phyloP scores from a whole-genome alignment of 2,797 vertebrate genomes.

The Chaetodon trifasciatus region DNA sequence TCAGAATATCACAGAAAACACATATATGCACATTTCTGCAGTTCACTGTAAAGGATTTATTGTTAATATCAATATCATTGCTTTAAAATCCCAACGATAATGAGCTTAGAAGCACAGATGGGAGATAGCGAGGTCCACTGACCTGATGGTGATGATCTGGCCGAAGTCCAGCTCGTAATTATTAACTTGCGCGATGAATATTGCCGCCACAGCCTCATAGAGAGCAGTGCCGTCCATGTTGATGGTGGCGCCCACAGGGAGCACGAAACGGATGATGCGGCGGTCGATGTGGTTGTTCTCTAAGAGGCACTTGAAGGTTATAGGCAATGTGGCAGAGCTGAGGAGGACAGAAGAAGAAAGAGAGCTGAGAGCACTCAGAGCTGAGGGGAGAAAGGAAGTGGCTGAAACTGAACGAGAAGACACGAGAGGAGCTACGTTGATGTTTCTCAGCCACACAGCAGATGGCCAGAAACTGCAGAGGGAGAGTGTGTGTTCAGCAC shows the following conservation, averaged over 20 bases:
- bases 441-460: slow-evolving; percentile 11
- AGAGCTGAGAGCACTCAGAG: neutral
- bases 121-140: slow-evolving; percentile 33
- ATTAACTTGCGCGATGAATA: slow-evolving; percentile 98
- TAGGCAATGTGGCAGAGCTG: slow-evolving; percentile 97
- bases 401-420: neutral
- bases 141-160: slow-evolving; percentile 98
- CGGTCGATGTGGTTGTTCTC: slow-evolving; percentile 98
- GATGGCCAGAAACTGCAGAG: neutral
- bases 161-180: slow-evolving; percentile 97
- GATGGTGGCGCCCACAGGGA: slow-evolving; percentile 96
- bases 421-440: neutral
- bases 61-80: slow-evolving; percentile 28
- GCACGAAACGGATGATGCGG: slow-evolving; percentile 94
- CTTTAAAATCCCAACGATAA: slow-evolving; percentile 42
- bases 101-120: slow-evolving; percentile 60
- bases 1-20: slow-evolving; percentile 3
- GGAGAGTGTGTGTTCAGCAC: no score
- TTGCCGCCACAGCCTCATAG: slow-evolving; percentile 95
- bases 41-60: slow-evolving; percentile 23
- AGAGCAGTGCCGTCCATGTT: slow-evolving; percentile 97
- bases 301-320: slow-evolving; percentile 98
- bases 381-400: no score
- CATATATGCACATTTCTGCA: neutral
- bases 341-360: slow-evolving; percentile 19